A percentile compares a stretch with the other conserved stretches of the same genome.
Conservation (phyloP, 2,888 invertebrate species). For the Cataglyphis cursor region DNA sequence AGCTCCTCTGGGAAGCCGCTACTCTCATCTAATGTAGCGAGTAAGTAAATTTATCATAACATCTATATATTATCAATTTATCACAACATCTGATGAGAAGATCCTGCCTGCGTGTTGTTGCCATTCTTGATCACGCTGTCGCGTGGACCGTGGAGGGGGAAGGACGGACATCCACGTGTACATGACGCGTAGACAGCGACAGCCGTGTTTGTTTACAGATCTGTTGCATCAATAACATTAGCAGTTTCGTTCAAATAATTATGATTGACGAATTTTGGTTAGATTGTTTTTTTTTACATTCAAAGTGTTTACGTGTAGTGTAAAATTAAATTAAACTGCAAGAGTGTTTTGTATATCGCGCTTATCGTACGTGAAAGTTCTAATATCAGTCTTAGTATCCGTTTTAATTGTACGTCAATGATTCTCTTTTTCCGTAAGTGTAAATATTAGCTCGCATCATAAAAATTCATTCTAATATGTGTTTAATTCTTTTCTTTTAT, state of each 20-base stretch:
- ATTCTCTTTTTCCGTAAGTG: not conserved
- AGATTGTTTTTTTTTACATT: too few relatives aligned
- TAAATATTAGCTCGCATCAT: not conserved
- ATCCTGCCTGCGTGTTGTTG: not conserved
- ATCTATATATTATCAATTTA: too few relatives aligned
- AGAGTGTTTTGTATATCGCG: not conserved
- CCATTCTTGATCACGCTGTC: conserved; percentile 5
- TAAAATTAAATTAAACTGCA: not conserved
- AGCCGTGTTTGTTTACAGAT: conserved; percentile 38
- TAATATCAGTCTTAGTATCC: not conserved
- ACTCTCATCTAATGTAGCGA: conserved; percentile 16
- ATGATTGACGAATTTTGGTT: not conserved
- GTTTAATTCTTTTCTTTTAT: not conserved
- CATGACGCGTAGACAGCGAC: conserved; percentile 32
- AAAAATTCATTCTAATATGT: not conserved
- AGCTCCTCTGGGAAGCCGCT: conserved; percentile 3
- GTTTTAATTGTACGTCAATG: not conserved
- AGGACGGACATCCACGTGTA: conserved; percentile 42
- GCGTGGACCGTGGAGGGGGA: not conserved
- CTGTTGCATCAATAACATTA: conserved; percentile 24
- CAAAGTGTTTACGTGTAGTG: not conserved
- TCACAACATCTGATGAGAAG: not conserved
- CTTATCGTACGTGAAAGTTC: not conserved
- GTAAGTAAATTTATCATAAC: conserved; percentile 46
- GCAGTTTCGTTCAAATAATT: not conserved